Evolutionary conservation across 2,113 vertebrate genomes (phyloP), one percentile per base, ranked within the genome.

Genomic region (Hystrix cristata): DNA sequence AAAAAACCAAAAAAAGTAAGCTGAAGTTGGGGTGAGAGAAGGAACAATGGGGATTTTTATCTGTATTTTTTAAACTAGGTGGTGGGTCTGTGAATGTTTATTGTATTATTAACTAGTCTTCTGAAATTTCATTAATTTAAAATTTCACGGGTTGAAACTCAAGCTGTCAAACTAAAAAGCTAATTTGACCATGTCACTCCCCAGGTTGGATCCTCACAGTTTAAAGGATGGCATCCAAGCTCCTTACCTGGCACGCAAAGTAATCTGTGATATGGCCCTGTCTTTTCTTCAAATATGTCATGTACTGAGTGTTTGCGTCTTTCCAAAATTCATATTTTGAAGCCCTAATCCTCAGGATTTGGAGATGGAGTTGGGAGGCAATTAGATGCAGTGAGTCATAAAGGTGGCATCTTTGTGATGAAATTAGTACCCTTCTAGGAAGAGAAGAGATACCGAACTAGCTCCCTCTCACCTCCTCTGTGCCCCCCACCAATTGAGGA

Each of bases 51-150:
- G 31, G 14, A 34, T 65, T 78, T 78, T 88, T 31, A 11, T 71
- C 71, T 81, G 34, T 62, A 34, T 65, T 90, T 86, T 88, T 60
- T 16, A 88, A 85, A n/a, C 59, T 59, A 14, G 1, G n/a, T 19
- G 10, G 16, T n/a, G 21, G 34, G 19, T 55, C 23, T 31, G 1
- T 34, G 29, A 80, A 7, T 23, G 1, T 19, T 84, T 38, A 16
- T 64, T 81, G n/a, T 25, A 76, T 89, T 90, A 87, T 16, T 51
- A 48, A 9, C 31, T 60, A n/a, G 9, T 51, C 71, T 88, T 90
- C 57, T 88, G 25, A 91, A 96, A 53, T 8, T 72, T 69, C 12
- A 94, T 88, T 34, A 65, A 81, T 65, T 80, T 27, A 53, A 62
- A 83, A 59, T 9, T 43, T 16, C 62, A 4, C 55, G 53, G 55